Conservation (phyloP, 1,140 invertebrate genomes). For the Hermetia illucens region DNA sequence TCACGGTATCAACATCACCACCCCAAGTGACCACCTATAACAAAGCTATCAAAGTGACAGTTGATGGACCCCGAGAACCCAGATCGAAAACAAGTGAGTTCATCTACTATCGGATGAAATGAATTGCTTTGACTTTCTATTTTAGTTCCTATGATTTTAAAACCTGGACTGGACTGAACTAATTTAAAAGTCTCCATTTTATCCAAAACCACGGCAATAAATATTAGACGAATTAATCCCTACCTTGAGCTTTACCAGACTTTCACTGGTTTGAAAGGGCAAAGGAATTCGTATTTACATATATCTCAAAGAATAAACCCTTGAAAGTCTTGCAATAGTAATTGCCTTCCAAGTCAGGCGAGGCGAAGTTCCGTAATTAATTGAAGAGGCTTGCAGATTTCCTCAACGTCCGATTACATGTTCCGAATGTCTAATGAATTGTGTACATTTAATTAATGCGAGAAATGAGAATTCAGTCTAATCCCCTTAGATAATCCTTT, state of each 20-base stretch:
- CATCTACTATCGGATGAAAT: too few relatives aligned
- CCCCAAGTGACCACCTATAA: conserved; percentile 94
- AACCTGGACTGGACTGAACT: too few relatives aligned
- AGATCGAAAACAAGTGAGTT: conserved; percentile 94
- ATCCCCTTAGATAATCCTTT: too few relatives aligned
- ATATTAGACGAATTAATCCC: too few relatives aligned
- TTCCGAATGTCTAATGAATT: conserved; percentile 2
- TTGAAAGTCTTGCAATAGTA: too few relatives aligned
- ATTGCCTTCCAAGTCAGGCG: not conserved
- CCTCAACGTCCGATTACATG: conserved; percentile 3
- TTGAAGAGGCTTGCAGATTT: conserved; percentile 4
- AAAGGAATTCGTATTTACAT: not conserved
- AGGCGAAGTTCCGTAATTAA: conserved; percentile 3
- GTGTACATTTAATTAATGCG: conserved; percentile 3
- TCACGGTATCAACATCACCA: conserved; percentile 83
- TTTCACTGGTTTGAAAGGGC: too few relatives aligned
- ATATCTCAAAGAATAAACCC: not conserved
- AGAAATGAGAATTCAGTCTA: too few relatives aligned
- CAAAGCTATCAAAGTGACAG: conserved; percentile 97
- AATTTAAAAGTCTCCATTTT: too few relatives aligned
- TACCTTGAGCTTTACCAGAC: too few relatives aligned
- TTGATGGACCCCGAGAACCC: conserved; percentile 94
- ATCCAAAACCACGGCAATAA: too few relatives aligned
- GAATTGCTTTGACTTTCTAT: too few relatives aligned
- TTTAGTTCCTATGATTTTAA: too few relatives aligned